These are phyloP conservation scores for Adelognathus sp. DNA, from an alignment of 2,888 invertebrate species.

Conservation along the genomic window DNA sequence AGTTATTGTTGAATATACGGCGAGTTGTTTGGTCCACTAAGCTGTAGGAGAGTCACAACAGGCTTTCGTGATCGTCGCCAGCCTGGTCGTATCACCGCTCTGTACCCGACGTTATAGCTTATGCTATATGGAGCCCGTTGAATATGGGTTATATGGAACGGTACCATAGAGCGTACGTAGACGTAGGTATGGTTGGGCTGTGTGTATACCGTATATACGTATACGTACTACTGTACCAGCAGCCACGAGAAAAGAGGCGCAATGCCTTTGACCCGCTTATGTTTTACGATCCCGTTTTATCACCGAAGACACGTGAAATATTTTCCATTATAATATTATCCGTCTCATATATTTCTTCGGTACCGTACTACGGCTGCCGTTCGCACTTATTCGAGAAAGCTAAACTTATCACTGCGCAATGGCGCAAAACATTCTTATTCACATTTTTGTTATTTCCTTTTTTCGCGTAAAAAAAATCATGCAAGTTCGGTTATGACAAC, in stretches of 20 bases:
- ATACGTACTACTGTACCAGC: background rate
- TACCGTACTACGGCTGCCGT: background rate
- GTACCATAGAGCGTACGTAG: background rate
- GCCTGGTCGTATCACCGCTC: background rate
- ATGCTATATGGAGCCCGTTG: constrained; percentile 2
- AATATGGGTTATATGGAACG: constrained; percentile 13
- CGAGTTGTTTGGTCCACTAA: background rate
- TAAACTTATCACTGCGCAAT: background rate
- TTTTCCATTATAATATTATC: constrained; percentile 57
- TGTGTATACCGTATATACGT: background rate
- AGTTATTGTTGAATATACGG: background rate
- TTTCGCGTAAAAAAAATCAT: background rate
- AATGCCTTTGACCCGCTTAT: constrained; percentile 40
- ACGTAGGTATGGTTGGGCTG: background rate
- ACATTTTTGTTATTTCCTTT: background rate
- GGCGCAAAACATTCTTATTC: background rate
- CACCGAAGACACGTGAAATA: constrained; percentile 52
- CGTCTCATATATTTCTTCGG: constrained; percentile 43
- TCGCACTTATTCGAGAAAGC: background rate
- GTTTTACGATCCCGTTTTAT: constrained; percentile 54
- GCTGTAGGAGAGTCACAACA: background rate
- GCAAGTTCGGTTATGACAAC: background rate
- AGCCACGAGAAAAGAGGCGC: constrained; percentile 6
- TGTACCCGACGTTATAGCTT: constrained; percentile 17
- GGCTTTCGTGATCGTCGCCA: background rate